Evolutionary conservation across 2,888 invertebrate genomes (phyloP).

Genomic region (Caenorhabditis wallacei): DNA sequence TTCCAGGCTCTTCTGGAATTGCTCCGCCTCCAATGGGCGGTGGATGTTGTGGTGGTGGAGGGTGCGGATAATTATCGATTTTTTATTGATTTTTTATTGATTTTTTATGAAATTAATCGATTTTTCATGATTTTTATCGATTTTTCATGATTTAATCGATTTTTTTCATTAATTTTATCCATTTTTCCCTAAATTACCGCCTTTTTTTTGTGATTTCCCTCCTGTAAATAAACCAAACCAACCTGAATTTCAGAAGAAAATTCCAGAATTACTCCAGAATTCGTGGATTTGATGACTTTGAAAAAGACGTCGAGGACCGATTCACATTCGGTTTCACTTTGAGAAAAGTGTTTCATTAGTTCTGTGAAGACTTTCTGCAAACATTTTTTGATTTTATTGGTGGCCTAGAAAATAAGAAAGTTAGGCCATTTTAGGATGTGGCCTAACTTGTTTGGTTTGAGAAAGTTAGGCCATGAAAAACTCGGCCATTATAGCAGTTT

Average conservation of each 20-base stretch:
- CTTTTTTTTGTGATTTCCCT: conserved; percentile 2
- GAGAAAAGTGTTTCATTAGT: conserved; percentile 53
- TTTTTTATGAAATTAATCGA: no score
- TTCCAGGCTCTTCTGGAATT: conserved; percentile 55
- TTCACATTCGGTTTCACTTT: conserved; percentile 56
- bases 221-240: not conserved
- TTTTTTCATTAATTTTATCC: no score
- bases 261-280: conserved; percentile 32
- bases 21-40: conserved; percentile 72
- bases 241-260: conserved; percentile 55
- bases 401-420: no score
- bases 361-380: conserved; percentile 43
- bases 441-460: no score
- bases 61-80: conserved; percentile 47
- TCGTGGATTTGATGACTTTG: conserved; percentile 49
- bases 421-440: no score
- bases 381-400: no score
- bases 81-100: not conserved
- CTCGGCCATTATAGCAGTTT: no score
- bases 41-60: conserved; percentile 71
- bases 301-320: conserved; percentile 46
- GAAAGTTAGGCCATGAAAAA: no score
- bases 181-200: not conserved
- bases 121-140: no score
- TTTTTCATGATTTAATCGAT: no score